A percentile compares a stretch with the other conserved stretches of the same genome.
phyloP scores from a whole-genome alignment of 2,797 vertebrate species.

The Anguilla anguilla region DNA sequence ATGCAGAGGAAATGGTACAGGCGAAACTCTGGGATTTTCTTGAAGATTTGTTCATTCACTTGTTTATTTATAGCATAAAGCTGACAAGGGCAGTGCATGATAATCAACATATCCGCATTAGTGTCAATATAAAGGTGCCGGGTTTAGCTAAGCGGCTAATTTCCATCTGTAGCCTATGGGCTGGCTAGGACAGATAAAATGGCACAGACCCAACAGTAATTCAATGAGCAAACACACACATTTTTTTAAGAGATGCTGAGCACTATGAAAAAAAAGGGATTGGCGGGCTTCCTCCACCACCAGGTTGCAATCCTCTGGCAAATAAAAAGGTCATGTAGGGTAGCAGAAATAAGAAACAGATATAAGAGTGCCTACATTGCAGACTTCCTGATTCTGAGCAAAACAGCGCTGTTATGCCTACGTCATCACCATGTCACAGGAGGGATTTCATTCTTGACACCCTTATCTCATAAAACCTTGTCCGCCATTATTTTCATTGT shows the following conservation, averaged over 20 bases:
- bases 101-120: neutral
- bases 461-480: neutral
- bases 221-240: neutral
- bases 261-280: neutral
- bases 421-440: neutral
- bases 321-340: neutral
- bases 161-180: neutral
- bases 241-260: neutral
- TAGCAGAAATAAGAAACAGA: neutral
- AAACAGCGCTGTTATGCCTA: neutral
- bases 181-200: neutral
- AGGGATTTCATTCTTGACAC: neutral
- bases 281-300: neutral
- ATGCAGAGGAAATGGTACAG: neutral
- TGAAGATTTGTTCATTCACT: neutral
- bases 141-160: neutral
- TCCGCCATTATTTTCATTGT: neutral
- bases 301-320: neutral
- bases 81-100: neutral
- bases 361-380: neutral
- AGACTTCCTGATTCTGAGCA: neutral
- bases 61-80: conserved; percentile 6
- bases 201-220: neutral
- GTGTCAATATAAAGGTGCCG: neutral
- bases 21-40: neutral